These are phyloP conservation scores for Platycheirus albimanus DNA, from an alignment of 2,888 invertebrate genomes.

Conservation along the genomic window DNA sequence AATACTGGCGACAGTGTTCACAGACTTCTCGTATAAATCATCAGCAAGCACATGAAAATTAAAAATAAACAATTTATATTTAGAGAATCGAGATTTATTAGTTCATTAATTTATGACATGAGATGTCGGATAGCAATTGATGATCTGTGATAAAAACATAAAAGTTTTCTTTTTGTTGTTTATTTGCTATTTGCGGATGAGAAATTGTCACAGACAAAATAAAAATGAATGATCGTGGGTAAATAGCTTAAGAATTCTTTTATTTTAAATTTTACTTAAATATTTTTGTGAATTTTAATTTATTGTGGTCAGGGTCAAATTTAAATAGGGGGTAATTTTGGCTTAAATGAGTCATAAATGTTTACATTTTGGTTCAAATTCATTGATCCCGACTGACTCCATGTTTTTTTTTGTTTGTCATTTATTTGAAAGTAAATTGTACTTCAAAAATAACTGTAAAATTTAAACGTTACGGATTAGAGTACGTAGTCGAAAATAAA, in stretches of 20 bases:
- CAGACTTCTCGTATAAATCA: not conserved
- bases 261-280: not conserved
- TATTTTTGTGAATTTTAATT: not conserved
- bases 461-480: too few relatives aligned
- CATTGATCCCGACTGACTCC: not conserved
- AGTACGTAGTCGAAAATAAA: too few relatives aligned
- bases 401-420: not conserved
- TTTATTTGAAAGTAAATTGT: too few relatives aligned
- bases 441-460: too few relatives aligned
- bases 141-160: constrained; percentile 52
- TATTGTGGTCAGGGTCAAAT: constrained; percentile 19
- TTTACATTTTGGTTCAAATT: constrained; percentile 11
- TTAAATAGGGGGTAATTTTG: not conserved
- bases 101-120: constrained; percentile 62
- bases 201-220: constrained; percentile 24
- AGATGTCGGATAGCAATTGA: constrained; percentile 37
- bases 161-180: constrained; percentile 12
- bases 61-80: constrained; percentile 48
- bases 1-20: not conserved
- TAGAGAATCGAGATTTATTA: constrained; percentile 53
- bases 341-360: constrained; percentile 11
- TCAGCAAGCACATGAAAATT: not conserved
- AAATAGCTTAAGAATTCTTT: not conserved
- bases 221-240: constrained; percentile 18
- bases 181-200: not conserved